Evolutionary conservation across 2,113 vertebrate genomes (phyloP).

Genomic region (Xiphophorus maculatus): DNA sequence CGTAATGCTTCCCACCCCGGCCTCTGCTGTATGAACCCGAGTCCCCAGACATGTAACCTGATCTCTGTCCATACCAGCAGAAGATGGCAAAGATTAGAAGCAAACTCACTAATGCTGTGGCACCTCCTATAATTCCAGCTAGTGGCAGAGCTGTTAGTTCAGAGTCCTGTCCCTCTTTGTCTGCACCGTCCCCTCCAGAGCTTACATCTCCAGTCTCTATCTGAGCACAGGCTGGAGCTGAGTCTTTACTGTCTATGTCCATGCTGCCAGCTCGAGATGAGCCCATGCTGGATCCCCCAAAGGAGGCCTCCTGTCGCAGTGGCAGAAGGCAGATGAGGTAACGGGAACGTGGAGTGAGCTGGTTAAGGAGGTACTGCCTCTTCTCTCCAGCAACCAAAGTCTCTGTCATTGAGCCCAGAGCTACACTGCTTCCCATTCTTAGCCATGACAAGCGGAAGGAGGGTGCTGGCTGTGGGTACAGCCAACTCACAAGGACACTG

Average conservation of each 20-base stretch:
- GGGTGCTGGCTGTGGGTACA: slow-evolving; percentile 80
- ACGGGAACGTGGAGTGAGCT: slow-evolving; percentile 88
- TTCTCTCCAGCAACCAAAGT: slow-evolving; percentile 91
- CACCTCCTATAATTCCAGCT: slow-evolving; percentile 90
- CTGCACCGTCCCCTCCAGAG: slow-evolving; percentile 79
- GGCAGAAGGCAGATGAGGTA: slow-evolving; percentile 92
- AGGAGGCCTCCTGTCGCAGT: slow-evolving; percentile 76
- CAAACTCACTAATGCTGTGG: slow-evolving; percentile 88
- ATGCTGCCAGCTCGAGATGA: slow-evolving; percentile 70
- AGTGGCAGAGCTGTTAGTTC: slow-evolving; percentile 86
- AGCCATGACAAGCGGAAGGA: slow-evolving; percentile 92
- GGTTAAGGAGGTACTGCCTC: slow-evolving; percentile 89
- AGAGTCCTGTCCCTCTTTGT: slow-evolving; percentile 82
- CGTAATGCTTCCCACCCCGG: slow-evolving; percentile 83
- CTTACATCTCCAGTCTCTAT: slow-evolving; percentile 86
- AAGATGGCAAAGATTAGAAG: slow-evolving; percentile 88
- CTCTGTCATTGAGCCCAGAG: slow-evolving; percentile 91
- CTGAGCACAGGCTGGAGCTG: slow-evolving; percentile 88
- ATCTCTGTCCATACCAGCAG: slow-evolving; percentile 90
- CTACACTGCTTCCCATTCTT: slow-evolving; percentile 86
- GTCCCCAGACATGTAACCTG: slow-evolving; percentile 84
- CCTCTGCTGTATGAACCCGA: slow-evolving; percentile 81
- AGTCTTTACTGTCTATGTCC: slow-evolving; percentile 84
- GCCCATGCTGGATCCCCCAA: slow-evolving; percentile 67
- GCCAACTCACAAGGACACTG: slow-evolving; percentile 90